Conservation (phyloP, 1,140 invertebrate species). For the Tenebrio molitor region DNA sequence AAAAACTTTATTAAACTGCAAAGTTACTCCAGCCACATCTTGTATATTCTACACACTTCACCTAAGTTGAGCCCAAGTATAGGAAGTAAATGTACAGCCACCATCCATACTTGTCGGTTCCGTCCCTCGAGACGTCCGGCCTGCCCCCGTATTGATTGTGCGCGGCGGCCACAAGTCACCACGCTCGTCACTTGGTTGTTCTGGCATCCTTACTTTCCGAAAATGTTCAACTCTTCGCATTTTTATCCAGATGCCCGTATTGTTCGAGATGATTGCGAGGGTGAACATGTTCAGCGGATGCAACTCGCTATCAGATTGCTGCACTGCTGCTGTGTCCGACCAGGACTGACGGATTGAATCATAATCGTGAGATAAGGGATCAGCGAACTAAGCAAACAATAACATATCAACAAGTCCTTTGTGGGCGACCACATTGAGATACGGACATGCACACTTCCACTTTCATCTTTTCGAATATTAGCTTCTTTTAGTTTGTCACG, state of each 20-base stretch:
- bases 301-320: too few species aligned
- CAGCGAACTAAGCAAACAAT: constrained; percentile 24
- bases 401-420: constrained; percentile 42
- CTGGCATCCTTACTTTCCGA: constrained; percentile 10
- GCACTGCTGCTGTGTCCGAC: too few species aligned
- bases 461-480: too few species aligned
- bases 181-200: constrained; percentile 44
- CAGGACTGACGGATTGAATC: neutral
- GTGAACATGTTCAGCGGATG: too few species aligned
- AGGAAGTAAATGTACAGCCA: constrained; percentile 9
- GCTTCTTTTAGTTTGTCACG: too few species aligned
- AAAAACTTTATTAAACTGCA: too few species aligned
- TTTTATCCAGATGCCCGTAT: neutral
- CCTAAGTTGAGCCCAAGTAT: too few species aligned
- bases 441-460: neutral
- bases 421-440: constrained; percentile 20
- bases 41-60: too few species aligned
- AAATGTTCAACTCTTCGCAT: neutral
- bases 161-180: constrained; percentile 47
- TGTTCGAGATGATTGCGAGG: too few species aligned
- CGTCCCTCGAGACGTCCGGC: constrained; percentile 49
- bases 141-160: constrained; percentile 48
- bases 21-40: too few species aligned
- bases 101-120: constrained; percentile 5
- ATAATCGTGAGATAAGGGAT: neutral